Percentiles rank a stretch among this genome's conserved stretches.
Evolutionary conservation across 2,888 invertebrate genomes (phyloP).

Genomic region (Brenthis daphne): DNA sequence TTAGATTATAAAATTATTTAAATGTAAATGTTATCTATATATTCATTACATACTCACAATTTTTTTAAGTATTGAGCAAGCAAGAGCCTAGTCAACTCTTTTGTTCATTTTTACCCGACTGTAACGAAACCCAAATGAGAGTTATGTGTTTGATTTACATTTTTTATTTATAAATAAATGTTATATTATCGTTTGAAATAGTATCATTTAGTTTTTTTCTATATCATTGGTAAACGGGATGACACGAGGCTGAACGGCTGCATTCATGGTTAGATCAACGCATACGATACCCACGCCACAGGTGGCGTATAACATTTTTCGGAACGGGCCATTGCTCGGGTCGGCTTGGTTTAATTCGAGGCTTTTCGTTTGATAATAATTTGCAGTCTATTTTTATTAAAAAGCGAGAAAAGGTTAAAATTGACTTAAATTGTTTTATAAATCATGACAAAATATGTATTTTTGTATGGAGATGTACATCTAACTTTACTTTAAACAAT

Average conservation of each 20-base stretch:
- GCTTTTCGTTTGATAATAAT: conserved; percentile 64
- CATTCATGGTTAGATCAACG: conserved; percentile 74
- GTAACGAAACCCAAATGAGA: too few relatives aligned
- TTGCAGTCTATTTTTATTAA: conserved; percentile 73
- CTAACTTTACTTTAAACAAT: too few relatives aligned
- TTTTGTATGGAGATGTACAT: too few relatives aligned
- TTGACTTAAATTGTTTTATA: conserved; percentile 29
- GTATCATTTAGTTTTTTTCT: conserved; percentile 35
- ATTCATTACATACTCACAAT: too few relatives aligned
- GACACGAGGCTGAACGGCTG: conserved; percentile 55
- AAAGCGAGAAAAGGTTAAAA: conserved; percentile 58
- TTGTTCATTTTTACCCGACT: too few relatives aligned
- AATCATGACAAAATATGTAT: not conserved
- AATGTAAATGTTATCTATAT: too few relatives aligned
- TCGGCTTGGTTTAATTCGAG: conserved; percentile 66
- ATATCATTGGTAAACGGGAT: conserved; percentile 53
- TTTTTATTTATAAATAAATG: too few relatives aligned
- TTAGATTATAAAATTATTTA: too few relatives aligned
- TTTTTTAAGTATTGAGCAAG: too few relatives aligned
- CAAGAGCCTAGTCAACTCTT: too few relatives aligned
- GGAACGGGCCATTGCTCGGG: conserved; percentile 58
- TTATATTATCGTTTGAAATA: not conserved
- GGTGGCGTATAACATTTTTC: conserved; percentile 83
- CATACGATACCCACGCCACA: conserved; percentile 80
- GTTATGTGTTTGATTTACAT: too few relatives aligned